These are phyloP conservation scores for Cantharis flavilabris DNA, from an alignment of 2,888 invertebrate species.

Conservation along the genomic window DNA sequence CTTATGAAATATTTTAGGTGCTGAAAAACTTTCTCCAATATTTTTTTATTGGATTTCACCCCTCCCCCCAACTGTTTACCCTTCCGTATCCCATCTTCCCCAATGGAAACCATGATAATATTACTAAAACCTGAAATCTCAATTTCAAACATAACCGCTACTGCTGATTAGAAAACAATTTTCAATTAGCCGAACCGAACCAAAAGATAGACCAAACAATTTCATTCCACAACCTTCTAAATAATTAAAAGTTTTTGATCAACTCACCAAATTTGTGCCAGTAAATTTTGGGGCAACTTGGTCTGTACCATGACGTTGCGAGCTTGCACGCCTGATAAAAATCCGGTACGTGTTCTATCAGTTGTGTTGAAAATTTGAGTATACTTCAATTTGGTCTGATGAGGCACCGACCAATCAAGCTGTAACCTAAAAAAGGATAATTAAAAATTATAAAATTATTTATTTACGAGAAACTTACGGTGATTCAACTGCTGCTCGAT, in stretches of 20 bases:
- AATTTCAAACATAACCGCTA: too few species aligned
- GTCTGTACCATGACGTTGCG: constrained; percentile 92
- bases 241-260: too few species aligned
- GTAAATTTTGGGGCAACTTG: constrained; percentile 81
- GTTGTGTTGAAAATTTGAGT: constrained; percentile 93
- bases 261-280: constrained; percentile 90
- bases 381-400: constrained; percentile 82
- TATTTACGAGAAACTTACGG: constrained; percentile 46
- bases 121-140: too few species aligned
- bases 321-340: constrained; percentile 89
- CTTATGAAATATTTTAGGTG: too few species aligned
- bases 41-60: too few species aligned
- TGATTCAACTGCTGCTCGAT: constrained; percentile 56
- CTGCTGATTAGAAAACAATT: too few species aligned
- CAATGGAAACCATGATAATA: too few species aligned
- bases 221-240: too few species aligned
- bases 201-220: too few species aligned
- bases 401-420: constrained; percentile 87
- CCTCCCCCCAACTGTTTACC: too few species aligned
- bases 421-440: constrained; percentile 46
- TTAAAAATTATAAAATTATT: background rate
- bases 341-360: constrained; percentile 86
- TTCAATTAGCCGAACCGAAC: background rate
- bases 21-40: too few species aligned
- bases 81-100: too few species aligned